Base-by-base conservation (phyloP, 2,113 vertebrate genomes). In the Callipepla californica region DNA sequence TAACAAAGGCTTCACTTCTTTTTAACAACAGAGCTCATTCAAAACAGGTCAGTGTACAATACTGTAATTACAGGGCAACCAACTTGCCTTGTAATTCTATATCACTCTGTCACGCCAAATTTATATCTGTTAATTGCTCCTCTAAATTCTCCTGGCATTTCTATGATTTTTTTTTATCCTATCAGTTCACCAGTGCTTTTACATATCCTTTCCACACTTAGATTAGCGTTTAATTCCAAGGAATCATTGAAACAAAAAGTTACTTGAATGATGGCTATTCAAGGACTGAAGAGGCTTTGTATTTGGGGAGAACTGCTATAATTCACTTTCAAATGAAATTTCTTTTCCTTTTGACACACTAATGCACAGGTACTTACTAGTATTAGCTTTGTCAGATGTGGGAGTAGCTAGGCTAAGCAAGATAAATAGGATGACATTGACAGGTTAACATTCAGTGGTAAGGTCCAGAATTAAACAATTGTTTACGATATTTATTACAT, bases 151-250 rank as follows among this genome's bases (percentile, higher is more conserved):
- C 8, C 70, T 85, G 61, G 8, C 28, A 67, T 51, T 85, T 94
- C 93, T 91, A 88, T 79, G 83, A 73, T 91, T 88, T 96, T 94
- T 82, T 38, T 82, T 38, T 76, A 93, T 72, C 51, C 18, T 63
- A 44, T 83, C 69, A 72, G 40, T 65, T 95, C 94, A 88, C 61
- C 72, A 80, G 26, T 77, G 70, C 82, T 77, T 96, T 97, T 95
- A 66, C 59, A 94, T 79, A 87, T 32, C 12, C 5, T 89, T 95
- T 95, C 77, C 89, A 92, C 63, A 87, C 66, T 92, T 89, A 85
- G 36, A 66, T 36, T 95, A 75, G 28, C 90, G 92, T 96, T 95
- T 89, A 92, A 89, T 67, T 80, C 77, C 73, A 92, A 92, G 79
- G 51, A 86, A 80, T 63, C 2, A 0, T 12, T 38, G 61, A 95